Conservation (phyloP, 2,888 invertebrate species). For the Parnassius orleans region DNA sequence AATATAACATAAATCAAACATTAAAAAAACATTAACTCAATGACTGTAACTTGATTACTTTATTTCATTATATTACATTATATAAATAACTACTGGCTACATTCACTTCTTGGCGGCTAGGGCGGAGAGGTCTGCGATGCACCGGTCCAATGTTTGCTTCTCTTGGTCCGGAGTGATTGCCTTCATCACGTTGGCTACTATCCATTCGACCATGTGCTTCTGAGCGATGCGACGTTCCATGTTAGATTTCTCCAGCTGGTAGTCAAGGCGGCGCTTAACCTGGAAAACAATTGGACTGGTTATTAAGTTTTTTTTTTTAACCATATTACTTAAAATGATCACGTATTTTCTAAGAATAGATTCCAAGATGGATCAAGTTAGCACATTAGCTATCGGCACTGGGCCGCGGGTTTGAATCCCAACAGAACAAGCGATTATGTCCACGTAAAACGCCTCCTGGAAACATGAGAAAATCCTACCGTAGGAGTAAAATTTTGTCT, state of each 20-base stretch:
- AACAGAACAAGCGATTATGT: too few species aligned
- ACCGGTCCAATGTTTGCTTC: constrained; percentile 92
- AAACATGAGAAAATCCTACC: too few species aligned
- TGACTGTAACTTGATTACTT: constrained; percentile 19
- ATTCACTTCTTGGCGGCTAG: constrained; percentile 80
- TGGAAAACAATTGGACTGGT: constrained; percentile 43
- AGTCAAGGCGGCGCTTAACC: constrained; percentile 94
- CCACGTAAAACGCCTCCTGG: too few species aligned
- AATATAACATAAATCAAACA: too few species aligned
- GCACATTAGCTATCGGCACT: too few species aligned
- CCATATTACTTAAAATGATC: too few species aligned
- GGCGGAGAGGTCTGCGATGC: constrained; percentile 91
- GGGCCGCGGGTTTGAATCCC: too few species aligned
- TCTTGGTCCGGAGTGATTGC: constrained; percentile 97
- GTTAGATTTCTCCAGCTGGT: constrained; percentile 92
- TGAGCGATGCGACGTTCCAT: constrained; percentile 93
- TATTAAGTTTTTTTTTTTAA: too few species aligned
- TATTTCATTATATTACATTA: constrained; percentile 22
- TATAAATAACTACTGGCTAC: constrained; percentile 36
- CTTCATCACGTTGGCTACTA: constrained; percentile 89
- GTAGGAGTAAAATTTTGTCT: too few species aligned
- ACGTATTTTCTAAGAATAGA: too few species aligned
- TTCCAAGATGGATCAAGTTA: too few species aligned
- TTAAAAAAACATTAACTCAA: background rate
- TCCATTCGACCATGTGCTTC: constrained; percentile 97